Evolutionary conservation across 2,113 vertebrate species (phyloP).

Genomic region (Corvus moneduloides): DNA sequence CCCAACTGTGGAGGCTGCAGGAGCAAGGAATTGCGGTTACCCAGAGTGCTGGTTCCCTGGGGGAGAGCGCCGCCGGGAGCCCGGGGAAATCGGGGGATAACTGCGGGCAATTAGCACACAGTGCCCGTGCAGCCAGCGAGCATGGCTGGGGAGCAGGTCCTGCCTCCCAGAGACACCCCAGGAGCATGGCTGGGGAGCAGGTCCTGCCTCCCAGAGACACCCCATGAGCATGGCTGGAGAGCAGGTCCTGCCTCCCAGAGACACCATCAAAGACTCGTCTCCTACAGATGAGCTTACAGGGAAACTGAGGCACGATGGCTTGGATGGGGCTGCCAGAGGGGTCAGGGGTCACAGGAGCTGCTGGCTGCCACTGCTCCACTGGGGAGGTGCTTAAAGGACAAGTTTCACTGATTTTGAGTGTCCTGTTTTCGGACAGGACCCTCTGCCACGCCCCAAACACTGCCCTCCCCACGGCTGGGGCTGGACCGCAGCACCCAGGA

Average conservation of each 20-base stretch:
- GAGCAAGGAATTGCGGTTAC: background rate
- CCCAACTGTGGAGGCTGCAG: background rate
- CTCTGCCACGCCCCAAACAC: fast-evolving
- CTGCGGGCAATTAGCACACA: background rate
- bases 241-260: background rate
- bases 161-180: background rate
- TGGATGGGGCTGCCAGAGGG: background rate
- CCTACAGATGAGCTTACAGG: fast-evolving
- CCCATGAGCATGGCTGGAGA: too few relatives aligned
- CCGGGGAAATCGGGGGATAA: background rate
- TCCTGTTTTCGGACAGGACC: fast-evolving
- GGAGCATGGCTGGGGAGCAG: too few relatives aligned
- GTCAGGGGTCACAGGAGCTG: background rate
- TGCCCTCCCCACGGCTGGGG: fast-evolving
- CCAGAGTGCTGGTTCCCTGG: fast-evolving
- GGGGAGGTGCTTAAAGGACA: background rate
- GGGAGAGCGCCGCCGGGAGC: background rate
- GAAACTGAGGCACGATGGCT: background rate
- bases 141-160: background rate
- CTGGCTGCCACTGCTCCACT: background rate
- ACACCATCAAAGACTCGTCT: fast-evolving
- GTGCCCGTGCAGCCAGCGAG: fast-evolving
- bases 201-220: background rate
- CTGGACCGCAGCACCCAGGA: fast-evolving
- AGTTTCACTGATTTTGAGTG: background rate